Percentiles rank a stretch among this genome's conserved stretches.
These are phyloP conservation scores for Drosophila takahashii DNA, from an alignment of 1,140 invertebrate genomes.

Conservation along the genomic window DNA sequence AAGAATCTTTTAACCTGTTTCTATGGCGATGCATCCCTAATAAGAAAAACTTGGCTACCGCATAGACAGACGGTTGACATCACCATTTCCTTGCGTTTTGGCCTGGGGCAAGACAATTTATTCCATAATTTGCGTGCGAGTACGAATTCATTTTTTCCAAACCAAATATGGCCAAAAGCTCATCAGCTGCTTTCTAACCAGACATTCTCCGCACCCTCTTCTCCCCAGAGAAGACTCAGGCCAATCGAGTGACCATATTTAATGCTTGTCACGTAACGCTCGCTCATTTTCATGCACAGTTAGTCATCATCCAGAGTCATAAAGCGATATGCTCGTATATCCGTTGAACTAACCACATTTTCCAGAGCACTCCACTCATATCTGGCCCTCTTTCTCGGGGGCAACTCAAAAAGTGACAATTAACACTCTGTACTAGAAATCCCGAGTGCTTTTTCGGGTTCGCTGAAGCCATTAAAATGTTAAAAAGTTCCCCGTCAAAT, in stretches of 20 bases:
- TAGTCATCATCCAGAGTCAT: conserved; percentile 57
- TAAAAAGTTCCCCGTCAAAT: conserved; percentile 30
- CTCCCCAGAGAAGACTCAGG: not conserved
- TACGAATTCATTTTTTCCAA: conserved; percentile 29
- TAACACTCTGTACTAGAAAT: conserved; percentile 27
- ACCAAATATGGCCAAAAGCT: conserved; percentile 69
- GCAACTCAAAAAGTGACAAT: conserved; percentile 31
- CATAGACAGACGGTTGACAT: conserved; percentile 36
- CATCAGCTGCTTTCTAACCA: conserved; percentile 73
- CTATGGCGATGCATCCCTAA: not conserved
- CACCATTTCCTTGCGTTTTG: conserved; percentile 18
- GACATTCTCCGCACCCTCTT: conserved; percentile 9
- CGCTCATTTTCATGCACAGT: conserved; percentile 71
- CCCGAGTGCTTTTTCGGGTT: conserved; percentile 44
- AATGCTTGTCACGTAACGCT: conserved; percentile 71
- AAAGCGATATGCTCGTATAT: conserved; percentile 20
- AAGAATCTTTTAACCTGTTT: not conserved
- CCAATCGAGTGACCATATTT: conserved; percentile 50
- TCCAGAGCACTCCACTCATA: conserved; percentile 32
- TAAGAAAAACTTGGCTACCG: conserved; percentile 5
- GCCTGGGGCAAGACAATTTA: conserved; percentile 32
- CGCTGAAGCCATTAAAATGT: conserved; percentile 15
- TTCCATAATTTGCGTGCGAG: conserved; percentile 40
- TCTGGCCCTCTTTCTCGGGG: conserved; percentile 23
- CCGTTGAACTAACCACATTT: conserved; percentile 35